These are phyloP conservation scores for Drosophila sp. DNA, from an alignment of 1,140 invertebrate genomes.

Conservation along the genomic window DNA sequence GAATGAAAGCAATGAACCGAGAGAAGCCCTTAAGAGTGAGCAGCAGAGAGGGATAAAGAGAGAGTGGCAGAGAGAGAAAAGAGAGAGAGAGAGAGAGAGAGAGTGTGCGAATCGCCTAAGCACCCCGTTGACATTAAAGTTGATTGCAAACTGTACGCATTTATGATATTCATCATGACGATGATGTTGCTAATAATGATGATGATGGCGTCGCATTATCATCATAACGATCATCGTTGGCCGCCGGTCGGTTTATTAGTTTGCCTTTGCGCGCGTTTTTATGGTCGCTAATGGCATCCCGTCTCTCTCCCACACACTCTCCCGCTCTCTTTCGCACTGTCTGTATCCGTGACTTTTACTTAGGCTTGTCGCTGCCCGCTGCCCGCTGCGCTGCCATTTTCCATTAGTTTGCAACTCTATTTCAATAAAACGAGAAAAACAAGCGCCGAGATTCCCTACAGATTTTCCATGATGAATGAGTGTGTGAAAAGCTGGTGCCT, in stretches of 20 bases:
- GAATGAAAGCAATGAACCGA: slow-evolving; percentile 67
- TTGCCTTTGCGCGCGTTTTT: slow-evolving; percentile 73
- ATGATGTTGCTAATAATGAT: slow-evolving; percentile 13
- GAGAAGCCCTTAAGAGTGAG: slow-evolving; percentile 20
- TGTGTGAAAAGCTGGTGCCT: slow-evolving; percentile 40
- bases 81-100: neutral
- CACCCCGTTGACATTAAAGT: slow-evolving; percentile 71
- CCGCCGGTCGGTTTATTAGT: slow-evolving; percentile 69
- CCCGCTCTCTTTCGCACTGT: neutral
- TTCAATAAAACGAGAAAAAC: slow-evolving; percentile 22
- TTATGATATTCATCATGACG: slow-evolving; percentile 45
- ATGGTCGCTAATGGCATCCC: slow-evolving; percentile 42
- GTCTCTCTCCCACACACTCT: neutral
- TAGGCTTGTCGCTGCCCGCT: neutral
- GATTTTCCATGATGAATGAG: slow-evolving; percentile 26
- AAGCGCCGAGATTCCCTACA: slow-evolving; percentile 11
- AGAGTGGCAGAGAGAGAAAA: neutral
- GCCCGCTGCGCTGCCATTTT: slow-evolving; percentile 33
- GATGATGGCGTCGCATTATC: slow-evolving; percentile 63
- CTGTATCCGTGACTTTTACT: neutral
- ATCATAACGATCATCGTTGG: slow-evolving; percentile 55
- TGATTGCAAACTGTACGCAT: slow-evolving; percentile 80
- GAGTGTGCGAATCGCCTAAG: slow-evolving; percentile 38
- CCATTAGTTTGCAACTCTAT: slow-evolving; percentile 35
- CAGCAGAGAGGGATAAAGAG: neutral